Percentiles rank a stretch among this genome's conserved stretches.
phyloP scores from a whole-genome alignment of 2,888 invertebrate genomes.

The Drosophila aldrichi region DNA sequence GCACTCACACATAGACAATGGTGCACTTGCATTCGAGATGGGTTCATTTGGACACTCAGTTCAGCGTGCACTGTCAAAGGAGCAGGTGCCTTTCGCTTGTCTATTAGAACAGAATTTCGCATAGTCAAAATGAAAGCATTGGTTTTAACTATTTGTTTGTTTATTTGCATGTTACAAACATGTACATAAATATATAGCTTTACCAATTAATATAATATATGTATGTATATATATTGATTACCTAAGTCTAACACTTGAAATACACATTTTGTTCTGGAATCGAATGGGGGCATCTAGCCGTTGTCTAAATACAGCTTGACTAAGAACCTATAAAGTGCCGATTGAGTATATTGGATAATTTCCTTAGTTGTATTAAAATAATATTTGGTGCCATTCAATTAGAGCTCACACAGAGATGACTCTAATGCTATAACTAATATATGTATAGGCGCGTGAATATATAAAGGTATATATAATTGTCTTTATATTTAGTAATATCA shows the following conservation, averaged over 20 bases:
- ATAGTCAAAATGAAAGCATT: not conserved
- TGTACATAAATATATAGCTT: conserved; percentile 6
- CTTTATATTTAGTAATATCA: conserved; percentile 4
- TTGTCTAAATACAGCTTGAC: conserved; percentile 15
- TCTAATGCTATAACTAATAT: conserved; percentile 10
- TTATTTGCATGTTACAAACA: conserved; percentile 39
- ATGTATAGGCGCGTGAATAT: not conserved
- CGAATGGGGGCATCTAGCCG: conserved; percentile 11
- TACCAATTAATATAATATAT: conserved; percentile 21
- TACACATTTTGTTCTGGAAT: conserved; percentile 29
- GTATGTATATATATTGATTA: conserved; percentile 7
- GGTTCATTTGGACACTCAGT: not conserved
- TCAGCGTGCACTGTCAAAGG: not conserved
- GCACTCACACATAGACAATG: not conserved
- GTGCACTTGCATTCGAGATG: not conserved
- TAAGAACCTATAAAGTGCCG: conserved; percentile 32
- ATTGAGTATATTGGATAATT: conserved; percentile 46
- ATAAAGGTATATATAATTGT: not conserved
- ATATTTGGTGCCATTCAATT: conserved; percentile 64
- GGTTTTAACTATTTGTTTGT: conserved; percentile 14
- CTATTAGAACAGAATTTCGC: not conserved
- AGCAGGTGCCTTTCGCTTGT: not conserved
- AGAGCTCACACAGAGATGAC: conserved; percentile 10
- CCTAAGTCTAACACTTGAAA: conserved; percentile 32
- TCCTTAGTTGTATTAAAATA: conserved; percentile 51